Evolutionary conservation across 2,113 vertebrate species (phyloP).

Genomic region (Anguilla japonica): DNA sequence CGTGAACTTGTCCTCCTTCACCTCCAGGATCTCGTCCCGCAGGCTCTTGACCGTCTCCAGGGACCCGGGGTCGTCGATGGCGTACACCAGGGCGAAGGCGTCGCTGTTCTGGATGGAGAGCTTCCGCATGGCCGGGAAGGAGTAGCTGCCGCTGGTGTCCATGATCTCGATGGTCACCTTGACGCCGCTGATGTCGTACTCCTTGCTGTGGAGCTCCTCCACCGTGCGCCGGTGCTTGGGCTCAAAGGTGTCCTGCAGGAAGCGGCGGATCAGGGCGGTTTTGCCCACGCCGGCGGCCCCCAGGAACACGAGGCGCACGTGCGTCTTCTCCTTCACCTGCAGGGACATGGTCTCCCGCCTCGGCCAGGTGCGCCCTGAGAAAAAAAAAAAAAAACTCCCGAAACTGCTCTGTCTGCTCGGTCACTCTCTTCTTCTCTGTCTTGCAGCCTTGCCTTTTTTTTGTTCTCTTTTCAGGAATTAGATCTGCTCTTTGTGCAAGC

Average conservation of each 20-base stretch:
- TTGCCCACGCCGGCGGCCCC: slow-evolving; percentile 87
- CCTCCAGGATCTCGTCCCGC: slow-evolving; percentile 85
- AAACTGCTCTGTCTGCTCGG: background rate
- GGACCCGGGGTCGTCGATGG: slow-evolving; percentile 81
- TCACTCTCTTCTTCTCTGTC: background rate
- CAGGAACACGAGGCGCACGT: slow-evolving; percentile 83
- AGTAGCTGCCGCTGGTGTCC: slow-evolving; percentile 90
- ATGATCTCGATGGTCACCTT: slow-evolving; percentile 84
- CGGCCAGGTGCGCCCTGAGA: background rate
- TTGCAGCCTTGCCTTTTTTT: background rate
- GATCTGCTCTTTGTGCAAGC: background rate
- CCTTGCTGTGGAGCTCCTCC: slow-evolving; percentile 88
- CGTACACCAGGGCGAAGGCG: slow-evolving; percentile 84
- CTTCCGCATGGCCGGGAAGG: slow-evolving; percentile 89
- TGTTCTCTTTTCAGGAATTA: background rate
- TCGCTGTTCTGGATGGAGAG: slow-evolving; percentile 88
- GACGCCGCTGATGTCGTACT: slow-evolving; percentile 79
- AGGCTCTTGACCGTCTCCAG: slow-evolving; percentile 81
- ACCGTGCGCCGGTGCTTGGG: slow-evolving; percentile 85
- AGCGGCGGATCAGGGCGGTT: slow-evolving; percentile 82
- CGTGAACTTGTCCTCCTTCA: slow-evolving; percentile 83
- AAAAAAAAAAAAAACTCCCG: no score
- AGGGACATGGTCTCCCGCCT: slow-evolving; percentile 72
- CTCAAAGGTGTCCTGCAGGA: slow-evolving; percentile 85
- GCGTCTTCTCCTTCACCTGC: slow-evolving; percentile 81